phyloP scores from a whole-genome alignment of 2,797 vertebrate genomes.

The Atherinosoma microstoma region DNA sequence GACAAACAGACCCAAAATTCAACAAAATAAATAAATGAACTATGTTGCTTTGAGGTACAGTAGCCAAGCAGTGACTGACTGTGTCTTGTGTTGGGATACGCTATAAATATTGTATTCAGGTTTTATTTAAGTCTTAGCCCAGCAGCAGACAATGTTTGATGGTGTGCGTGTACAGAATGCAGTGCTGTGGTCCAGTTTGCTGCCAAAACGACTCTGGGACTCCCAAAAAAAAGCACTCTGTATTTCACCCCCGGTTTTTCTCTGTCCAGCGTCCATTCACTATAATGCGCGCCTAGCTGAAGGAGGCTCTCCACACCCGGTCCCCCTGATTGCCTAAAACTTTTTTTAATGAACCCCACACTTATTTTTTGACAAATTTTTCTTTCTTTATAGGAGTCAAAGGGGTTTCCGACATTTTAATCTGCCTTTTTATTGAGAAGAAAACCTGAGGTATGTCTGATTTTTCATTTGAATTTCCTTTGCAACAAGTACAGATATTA shows the following conservation, averaged over 20 bases:
- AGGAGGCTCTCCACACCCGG: slow-evolving; percentile 74
- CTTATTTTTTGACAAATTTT: slow-evolving; percentile 83
- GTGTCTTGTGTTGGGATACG: slow-evolving; percentile 67
- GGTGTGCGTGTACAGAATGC: slow-evolving; percentile 86
- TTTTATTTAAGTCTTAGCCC: slow-evolving; percentile 59
- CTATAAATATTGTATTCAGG: slow-evolving; percentile 76
- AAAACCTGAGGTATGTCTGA: slow-evolving; percentile 77
- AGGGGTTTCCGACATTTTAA: slow-evolving; percentile 61
- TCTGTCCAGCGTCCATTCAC: slow-evolving; percentile 81
- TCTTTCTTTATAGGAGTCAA: slow-evolving; percentile 55
- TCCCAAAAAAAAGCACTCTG: slow-evolving; percentile 73
- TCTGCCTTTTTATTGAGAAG: slow-evolving; percentile 59
- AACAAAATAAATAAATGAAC: neutral
- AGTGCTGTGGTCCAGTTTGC: slow-evolving; percentile 57
- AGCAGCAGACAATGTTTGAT: slow-evolving; percentile 74
- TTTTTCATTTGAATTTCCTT: slow-evolving; percentile 19
- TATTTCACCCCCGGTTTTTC: slow-evolving; percentile 81
- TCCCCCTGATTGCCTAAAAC: slow-evolving; percentile 80
- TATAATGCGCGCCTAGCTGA: slow-evolving; percentile 82
- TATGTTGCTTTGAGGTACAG: slow-evolving; percentile 7
- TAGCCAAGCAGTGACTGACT: slow-evolving; percentile 74
- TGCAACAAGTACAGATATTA: neutral
- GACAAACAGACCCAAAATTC: neutral
- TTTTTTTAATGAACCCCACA: slow-evolving; percentile 84
- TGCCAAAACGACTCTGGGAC: slow-evolving; percentile 82